Percentiles rank a stretch among this genome's conserved stretches.
phyloP scores from a whole-genome alignment of 1,140 invertebrate genomes.

The Pseudobourletiella spinata region DNA sequence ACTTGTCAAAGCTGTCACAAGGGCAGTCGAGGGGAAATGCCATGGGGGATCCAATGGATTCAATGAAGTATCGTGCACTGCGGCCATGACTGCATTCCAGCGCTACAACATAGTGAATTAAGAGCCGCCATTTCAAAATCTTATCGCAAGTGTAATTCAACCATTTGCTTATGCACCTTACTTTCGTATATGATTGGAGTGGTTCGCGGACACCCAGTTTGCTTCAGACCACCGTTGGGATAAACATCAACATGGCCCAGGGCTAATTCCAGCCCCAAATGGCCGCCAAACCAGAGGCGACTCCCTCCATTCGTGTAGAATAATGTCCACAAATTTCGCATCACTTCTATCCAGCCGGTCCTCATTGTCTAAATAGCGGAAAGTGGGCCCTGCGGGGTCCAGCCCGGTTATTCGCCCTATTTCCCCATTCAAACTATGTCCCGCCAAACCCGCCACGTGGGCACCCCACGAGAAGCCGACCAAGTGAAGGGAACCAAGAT shows the following conservation, averaged over 20 bases:
- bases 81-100: constrained; percentile 37
- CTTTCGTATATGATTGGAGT: constrained; percentile 15
- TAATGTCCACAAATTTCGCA: constrained; percentile 32
- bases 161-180: constrained; percentile 15
- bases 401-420: constrained; percentile 29
- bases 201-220: constrained; percentile 16
- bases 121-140: too few species aligned
- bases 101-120: not conserved
- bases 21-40: constrained; percentile 39
- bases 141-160: too few species aligned
- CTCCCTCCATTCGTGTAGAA: constrained; percentile 28
- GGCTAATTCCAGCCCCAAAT: constrained; percentile 15
- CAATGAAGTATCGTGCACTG: constrained; percentile 15
- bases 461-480: constrained; percentile 29
- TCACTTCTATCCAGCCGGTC: constrained; percentile 28
- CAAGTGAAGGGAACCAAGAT: constrained; percentile 18
- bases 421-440: constrained; percentile 9
- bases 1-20: constrained; percentile 15
- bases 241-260: constrained; percentile 31
- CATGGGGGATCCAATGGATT: constrained; percentile 17
- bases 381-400: constrained; percentile 27
- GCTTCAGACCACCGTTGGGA: constrained; percentile 19
- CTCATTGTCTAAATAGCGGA: constrained; percentile 24
- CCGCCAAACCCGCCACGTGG: constrained; percentile 24
- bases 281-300: constrained; percentile 12